Evolutionary conservation across 2,113 vertebrate species (phyloP).

Genomic region (Chaenocephalus aceratus): DNA sequence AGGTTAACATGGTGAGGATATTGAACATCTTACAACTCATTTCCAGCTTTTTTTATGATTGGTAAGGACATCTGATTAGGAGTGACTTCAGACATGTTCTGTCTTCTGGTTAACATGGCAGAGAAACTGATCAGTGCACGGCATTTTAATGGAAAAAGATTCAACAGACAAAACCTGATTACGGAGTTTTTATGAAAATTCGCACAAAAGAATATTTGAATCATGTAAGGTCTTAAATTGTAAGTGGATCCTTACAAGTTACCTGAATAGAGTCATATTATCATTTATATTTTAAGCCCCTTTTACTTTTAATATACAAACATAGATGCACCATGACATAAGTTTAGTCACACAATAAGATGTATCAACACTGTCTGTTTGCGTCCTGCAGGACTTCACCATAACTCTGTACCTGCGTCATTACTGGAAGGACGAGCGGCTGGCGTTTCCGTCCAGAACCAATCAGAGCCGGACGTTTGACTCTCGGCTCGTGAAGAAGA

Average conservation of each 20-base stretch:
- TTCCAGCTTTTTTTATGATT: neutral
- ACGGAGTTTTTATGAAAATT: too few species aligned
- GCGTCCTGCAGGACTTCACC: conserved; percentile 88
- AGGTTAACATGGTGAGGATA: conserved; percentile 92
- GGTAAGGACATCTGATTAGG: neutral
- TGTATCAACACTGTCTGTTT: neutral
- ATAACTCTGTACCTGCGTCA: conserved; percentile 96
- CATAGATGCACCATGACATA: too few species aligned
- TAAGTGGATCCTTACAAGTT: too few species aligned
- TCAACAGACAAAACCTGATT: too few species aligned
- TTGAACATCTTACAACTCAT: neutral
- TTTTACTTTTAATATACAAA: too few species aligned
- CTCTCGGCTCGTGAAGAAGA: conserved; percentile 91
- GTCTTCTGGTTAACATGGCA: neutral
- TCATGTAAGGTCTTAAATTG: too few species aligned
- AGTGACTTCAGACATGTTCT: neutral
- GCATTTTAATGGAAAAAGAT: too few species aligned
- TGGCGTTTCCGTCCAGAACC: conserved; percentile 90
- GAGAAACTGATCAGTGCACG: too few species aligned
- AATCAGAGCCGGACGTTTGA: conserved; percentile 95
- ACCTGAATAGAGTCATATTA: too few species aligned
- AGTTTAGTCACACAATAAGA: neutral
- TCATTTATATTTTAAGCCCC: too few species aligned
- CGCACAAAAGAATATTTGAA: too few species aligned
- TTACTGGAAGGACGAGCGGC: conserved; percentile 96